These are phyloP conservation scores for Meleagris gallopavo DNA, from an alignment of 2,113 vertebrate genomes.

Conservation along the genomic window DNA sequence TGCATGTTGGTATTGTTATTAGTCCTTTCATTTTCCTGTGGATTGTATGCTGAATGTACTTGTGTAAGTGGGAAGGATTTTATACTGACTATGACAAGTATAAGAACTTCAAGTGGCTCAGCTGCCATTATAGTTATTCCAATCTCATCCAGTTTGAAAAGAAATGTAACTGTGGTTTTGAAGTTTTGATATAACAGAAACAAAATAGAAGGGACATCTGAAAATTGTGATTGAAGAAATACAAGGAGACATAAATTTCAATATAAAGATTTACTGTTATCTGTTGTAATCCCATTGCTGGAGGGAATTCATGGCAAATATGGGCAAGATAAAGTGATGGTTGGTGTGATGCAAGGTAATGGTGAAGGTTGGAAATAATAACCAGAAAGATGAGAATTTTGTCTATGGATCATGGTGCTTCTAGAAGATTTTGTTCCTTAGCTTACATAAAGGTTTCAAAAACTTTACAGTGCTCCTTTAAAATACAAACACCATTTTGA, in stretches of 20 bases:
- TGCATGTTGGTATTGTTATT: background rate
- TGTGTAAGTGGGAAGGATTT: slow-evolving; percentile 10
- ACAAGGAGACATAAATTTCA: background rate
- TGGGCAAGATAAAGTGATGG: background rate
- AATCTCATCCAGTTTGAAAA: slow-evolving; percentile 68
- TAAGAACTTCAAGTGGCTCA: slow-evolving; percentile 51
- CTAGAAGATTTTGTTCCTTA: background rate
- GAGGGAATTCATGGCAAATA: background rate
- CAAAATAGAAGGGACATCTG: background rate
- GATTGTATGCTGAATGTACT: background rate
- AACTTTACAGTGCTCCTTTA: background rate
- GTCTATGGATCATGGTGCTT: background rate
- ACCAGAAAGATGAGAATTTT: background rate
- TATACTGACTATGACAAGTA: slow-evolving; percentile 59
- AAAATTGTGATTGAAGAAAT: slow-evolving; percentile 7
- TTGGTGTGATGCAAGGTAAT: background rate
- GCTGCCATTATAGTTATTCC: slow-evolving; percentile 60
- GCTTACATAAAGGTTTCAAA: background rate
- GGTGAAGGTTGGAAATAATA: background rate
- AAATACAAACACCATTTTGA: background rate
- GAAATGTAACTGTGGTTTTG: slow-evolving; percentile 45
- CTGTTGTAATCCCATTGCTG: background rate
- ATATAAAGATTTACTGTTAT: background rate
- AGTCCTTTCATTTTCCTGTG: background rate
- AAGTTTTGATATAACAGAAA: slow-evolving; percentile 61